Evolutionary conservation across 2,113 vertebrate genomes (phyloP).

Genomic region (Odontophorus gujanensis): DNA sequence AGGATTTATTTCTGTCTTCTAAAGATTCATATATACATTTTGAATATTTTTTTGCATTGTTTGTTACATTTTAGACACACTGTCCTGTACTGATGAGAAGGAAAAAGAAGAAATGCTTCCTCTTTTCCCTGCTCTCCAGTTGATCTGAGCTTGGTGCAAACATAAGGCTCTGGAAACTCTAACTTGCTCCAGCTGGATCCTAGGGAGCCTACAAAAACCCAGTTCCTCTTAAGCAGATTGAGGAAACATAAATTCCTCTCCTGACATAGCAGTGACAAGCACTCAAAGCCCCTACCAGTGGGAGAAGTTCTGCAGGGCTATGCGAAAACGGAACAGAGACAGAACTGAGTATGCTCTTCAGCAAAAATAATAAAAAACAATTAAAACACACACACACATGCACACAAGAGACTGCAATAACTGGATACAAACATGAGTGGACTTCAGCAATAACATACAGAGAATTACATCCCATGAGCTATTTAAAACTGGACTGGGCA

Average conservation of each 20-base stretch:
- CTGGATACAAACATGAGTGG: neutral
- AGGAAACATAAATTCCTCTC: neutral
- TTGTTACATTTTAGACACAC: neutral
- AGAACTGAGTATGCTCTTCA: neutral
- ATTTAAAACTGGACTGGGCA: neutral
- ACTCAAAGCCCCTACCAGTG: neutral
- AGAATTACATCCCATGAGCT: neutral
- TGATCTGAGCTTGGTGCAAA: neutral
- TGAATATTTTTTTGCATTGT: neutral
- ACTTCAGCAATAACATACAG: neutral
- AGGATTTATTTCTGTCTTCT: neutral
- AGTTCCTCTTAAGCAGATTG: neutral
- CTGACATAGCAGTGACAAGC: neutral
- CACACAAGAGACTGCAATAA: neutral
- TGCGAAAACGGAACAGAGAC: neutral
- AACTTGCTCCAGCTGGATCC: neutral
- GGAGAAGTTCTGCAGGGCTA: neutral
- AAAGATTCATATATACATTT: neutral
- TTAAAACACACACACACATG: neutral
- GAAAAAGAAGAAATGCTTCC: neutral
- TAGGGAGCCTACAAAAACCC: neutral
- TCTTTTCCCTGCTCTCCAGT: neutral
- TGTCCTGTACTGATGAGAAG: neutral
- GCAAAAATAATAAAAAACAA: neutral
- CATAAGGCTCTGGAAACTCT: neutral